Base-by-base conservation (phyloP, 2,113 vertebrate species). In the Seriola aureovittata region DNA sequence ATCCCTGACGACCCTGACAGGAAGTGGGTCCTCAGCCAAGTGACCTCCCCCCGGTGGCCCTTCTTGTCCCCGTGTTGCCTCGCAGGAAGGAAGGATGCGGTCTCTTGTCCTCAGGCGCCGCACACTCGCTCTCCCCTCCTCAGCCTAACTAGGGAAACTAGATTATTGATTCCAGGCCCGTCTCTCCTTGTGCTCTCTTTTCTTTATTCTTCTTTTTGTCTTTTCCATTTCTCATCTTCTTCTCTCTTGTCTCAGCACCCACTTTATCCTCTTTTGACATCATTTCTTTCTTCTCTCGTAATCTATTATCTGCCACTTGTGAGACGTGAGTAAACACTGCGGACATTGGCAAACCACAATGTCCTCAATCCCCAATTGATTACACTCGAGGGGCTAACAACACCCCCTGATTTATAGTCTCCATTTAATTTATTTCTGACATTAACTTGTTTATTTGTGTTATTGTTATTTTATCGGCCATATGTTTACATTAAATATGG, bases 1-100 rank as follows among this genome's bases (percentile, higher is more conserved):
- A 94, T 91, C 95, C 86, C 88, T 64, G 59, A 29, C 62, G 77
- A 93, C 91, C 93, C 75, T 46, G 71, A 82, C 92, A 74, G 80
- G 92, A 90, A 94, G 85, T 92, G 86, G 90, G 93, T 93, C 90
- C 40, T 78, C 59, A 87, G 92, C 94, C 92, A 86, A 80, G 40
- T 94, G 95, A 96, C 95, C 96, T 92, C 88, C 84, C 84, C 72
- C 78, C 75, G 89, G 87, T 46, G 91, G 89, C 90, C 90, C 93
- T 94, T 95, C 96, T 95, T 95, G 94, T 92, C 76, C 92, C 84
- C 38, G 71, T 52, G 88, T 80, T 89, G 95, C 94, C 84, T 89
- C 87, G 82, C 94, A 95, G 96, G 94, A 91, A 97, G 96, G 96
- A 97, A 97, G 96, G 96, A 97, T 97, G 96, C 93, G 93, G 96